A percentile compares a stretch with the other conserved stretches of the same genome.
Evolutionary conservation across 2,888 invertebrate genomes (phyloP).

Genomic region (Melieria omissa): DNA sequence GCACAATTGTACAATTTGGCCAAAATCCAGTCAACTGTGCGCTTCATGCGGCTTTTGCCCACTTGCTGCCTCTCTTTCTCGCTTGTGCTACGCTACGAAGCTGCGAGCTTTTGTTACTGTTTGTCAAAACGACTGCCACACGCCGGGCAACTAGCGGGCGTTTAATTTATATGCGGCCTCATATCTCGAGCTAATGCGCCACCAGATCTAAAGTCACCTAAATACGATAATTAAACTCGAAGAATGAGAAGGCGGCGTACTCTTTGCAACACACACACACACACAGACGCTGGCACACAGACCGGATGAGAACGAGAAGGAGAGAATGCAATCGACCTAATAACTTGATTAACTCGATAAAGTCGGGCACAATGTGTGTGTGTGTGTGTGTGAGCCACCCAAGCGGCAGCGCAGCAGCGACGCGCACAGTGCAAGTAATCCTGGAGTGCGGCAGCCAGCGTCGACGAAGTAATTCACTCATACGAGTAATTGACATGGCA

Average conservation of each 20-base stretch:
- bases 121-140: no score
- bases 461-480: slow-evolving; percentile 7
- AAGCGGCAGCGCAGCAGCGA: not conserved
- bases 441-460: not conserved
- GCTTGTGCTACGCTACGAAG: no score
- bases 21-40: not conserved
- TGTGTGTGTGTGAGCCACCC: not conserved
- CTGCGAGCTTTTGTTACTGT: no score
- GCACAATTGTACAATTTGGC: no score
- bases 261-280: slow-evolving; percentile 9
- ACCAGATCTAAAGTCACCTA: not conserved
- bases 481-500: slow-evolving; percentile 19
- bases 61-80: not conserved
- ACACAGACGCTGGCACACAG: not conserved
- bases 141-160: no score
- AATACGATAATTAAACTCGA: not conserved
- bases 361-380: slow-evolving; percentile 21
- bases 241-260: slow-evolving; percentile 1
- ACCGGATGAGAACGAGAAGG: no score
- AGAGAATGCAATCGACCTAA: slow-evolving; percentile 25
- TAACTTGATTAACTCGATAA: slow-evolving; percentile 33
- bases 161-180: not conserved
- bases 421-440: not conserved
- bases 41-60: not conserved
- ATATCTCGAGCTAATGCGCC: not conserved